Conservation (phyloP, 2,797 vertebrate species). For the Euphonia xanthogaster region DNA sequence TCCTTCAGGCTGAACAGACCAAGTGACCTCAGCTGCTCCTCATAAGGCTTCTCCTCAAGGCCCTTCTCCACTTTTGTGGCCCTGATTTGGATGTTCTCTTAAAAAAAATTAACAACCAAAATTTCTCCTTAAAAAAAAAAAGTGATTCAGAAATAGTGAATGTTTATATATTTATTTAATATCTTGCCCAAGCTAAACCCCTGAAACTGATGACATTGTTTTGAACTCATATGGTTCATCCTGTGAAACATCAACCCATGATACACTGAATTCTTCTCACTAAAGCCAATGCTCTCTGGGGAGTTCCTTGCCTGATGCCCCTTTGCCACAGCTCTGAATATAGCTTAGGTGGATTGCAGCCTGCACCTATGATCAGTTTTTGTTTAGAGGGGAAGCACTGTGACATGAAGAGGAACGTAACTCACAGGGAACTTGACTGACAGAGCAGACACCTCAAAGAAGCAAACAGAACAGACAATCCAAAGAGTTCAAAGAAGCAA, state of each 20-base stretch:
- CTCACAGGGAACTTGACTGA: neutral
- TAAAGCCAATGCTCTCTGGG: neutral
- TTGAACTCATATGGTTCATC: fast-evolving
- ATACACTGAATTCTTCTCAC: neutral
- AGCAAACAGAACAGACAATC: neutral
- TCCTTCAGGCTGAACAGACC: neutral
- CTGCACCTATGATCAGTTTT: neutral
- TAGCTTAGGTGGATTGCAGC: neutral
- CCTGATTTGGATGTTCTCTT: neutral
- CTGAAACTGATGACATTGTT: fast-evolving
- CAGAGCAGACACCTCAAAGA: neutral
- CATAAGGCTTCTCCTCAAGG: neutral
- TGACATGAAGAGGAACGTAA: neutral
- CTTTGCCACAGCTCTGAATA: neutral
- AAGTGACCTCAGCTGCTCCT: neutral
- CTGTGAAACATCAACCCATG: neutral
- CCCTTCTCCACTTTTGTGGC: neutral
- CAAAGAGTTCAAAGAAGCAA: neutral
- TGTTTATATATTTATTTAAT: neutral
- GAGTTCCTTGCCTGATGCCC: neutral
- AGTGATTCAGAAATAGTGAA: neutral
- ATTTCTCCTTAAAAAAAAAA: neutral
- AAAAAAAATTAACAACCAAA: neutral
- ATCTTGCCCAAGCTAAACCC: neutral
- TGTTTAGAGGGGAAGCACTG: neutral